Base-by-base conservation (phyloP, 2,888 invertebrate genomes). In the Drosophila yooni region DNA sequence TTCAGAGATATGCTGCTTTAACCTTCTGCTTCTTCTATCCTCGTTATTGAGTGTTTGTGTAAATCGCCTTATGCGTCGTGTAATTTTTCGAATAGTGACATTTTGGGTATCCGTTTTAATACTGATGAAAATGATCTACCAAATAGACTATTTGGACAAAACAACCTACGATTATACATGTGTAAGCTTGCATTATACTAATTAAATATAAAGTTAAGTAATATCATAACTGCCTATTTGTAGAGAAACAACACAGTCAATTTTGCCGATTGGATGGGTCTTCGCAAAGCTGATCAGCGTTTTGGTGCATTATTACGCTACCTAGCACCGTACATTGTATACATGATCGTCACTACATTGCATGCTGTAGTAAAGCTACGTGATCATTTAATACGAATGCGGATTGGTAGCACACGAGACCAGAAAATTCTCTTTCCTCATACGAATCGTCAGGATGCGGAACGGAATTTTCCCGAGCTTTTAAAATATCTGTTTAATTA, bases 101-200 rank as follows among this genome's bases (percentile, higher is more conserved):
- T 94, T 96, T 33, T 94, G 96, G 66, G 95, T 97, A 29, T 96
- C 97, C 13, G 86, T 97, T 0, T 95, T 99, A 70, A 95, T 99
- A 76, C 95, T 99, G 76, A 95, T 96, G 18, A 97, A 98, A 93
- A 99, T 99, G 99, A 96, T 99, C 57, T 99, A 98, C 92, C 99
- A 99, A 94, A 97, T 99, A 67, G 95, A 97, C 76, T 97, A 98
- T 90, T 96, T 99, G 77, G 94, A 96, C 73, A 96, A 96, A 80
- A 94, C 94, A 1, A 94, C 94, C 68, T 98, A 97, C 95, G 94
- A 96, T 78, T 95, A 96, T 3, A 95, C 95, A 87, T 99, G 99
- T 92, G 96, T 97, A 93, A 94, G 95, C 0, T 21, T 70, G 31
- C 11, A 27, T 18, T 15, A 18, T 10, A 4, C 0, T 10, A 31